Evolutionary conservation across 2,797 vertebrate genomes (phyloP), one percentile per base, ranked within the genome.

Genomic region (Anguilla megastoma): DNA sequence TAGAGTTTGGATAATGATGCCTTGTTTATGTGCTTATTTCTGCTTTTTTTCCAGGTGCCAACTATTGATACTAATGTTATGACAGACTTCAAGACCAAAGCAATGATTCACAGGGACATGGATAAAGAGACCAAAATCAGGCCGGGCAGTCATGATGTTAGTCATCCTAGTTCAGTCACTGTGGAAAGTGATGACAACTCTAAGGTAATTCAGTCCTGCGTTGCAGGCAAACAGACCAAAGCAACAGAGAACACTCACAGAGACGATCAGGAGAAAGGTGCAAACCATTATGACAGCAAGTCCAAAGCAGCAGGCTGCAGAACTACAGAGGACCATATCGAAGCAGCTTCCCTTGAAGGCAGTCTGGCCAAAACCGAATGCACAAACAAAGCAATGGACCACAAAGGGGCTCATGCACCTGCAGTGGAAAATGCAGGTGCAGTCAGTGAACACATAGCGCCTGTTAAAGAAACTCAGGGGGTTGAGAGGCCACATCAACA

Each of bases 171-270:
- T 21, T 60, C 60, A 36, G 2, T 58, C 14, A 58, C 87, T 36
- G n/a, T 87, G 80, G 69, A n/a, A 5, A 21, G 24, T 10, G 84
- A 82, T 54, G 80, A 24, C 2, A 63, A 84, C 83, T 80, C 76
- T 91, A 92, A 94, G 93, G 90, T 90, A 5, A 36, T 41, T 3
- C 84, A 79, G 21, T 54, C 10, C 56, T 84, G 74, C 54, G 21
- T 85, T 84, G 90, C 90, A 24, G 84, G 3, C 74, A 74, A 88
- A 50, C 89, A 76, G 14, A 90, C 90, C 87, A 91, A 92, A 92
- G n/a, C 86, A 85, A 24, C 86, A 3, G 90, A 89, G 63, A 71
- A 33, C 8, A 41, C 85, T 84, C n/a, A 41, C 82, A 7, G 18
- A 2, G 91, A 86, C 66, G 89, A 83, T n/a, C 56, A 36, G 86